These are phyloP conservation scores for Prosopocoilus inquinatus DNA, from an alignment of 2,888 invertebrate species.

Conservation along the genomic window DNA sequence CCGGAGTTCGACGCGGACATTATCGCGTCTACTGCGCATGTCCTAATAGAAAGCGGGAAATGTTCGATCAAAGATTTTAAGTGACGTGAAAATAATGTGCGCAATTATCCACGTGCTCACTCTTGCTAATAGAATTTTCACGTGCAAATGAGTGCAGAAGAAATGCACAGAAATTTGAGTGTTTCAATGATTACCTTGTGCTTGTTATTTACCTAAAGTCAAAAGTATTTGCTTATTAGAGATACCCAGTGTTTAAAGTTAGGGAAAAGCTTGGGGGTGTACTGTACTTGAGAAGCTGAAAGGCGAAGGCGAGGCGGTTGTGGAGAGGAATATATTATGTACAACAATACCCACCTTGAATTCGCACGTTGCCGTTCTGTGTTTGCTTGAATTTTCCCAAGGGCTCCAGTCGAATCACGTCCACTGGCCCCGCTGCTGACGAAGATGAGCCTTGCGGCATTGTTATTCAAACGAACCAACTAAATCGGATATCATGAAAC, in stretches of 20 bases:
- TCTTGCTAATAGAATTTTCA: neutral
- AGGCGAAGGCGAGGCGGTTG: slow-evolving; percentile 16
- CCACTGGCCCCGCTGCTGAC: slow-evolving; percentile 40
- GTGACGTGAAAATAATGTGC: neutral
- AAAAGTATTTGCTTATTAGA: neutral
- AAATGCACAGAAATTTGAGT: neutral
- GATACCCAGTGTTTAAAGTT: slow-evolving; percentile 14
- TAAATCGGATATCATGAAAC: slow-evolving; percentile 29
- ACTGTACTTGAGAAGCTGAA: slow-evolving; percentile 23
- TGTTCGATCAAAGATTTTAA: slow-evolving; percentile 24
- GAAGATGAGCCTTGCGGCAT: slow-evolving; percentile 44
- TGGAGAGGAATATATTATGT: slow-evolving; percentile 4
- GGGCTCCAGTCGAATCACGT: slow-evolving; percentile 64
- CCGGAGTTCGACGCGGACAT: slow-evolving; percentile 27
- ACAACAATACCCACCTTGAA: slow-evolving; percentile 43
- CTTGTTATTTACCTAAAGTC: neutral
- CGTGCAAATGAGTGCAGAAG: neutral
- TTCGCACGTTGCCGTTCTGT: slow-evolving; percentile 58
- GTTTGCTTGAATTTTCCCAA: slow-evolving; percentile 63
- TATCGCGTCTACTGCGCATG: slow-evolving; percentile 26
- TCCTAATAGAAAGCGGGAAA: slow-evolving; percentile 25
- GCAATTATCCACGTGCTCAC: neutral
- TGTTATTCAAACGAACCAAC: slow-evolving; percentile 27
- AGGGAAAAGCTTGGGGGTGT: slow-evolving; percentile 18
- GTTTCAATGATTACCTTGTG: neutral